Evolutionary conservation across 2,888 invertebrate species (phyloP).

Genomic region (Cremastobaeus sp.): DNA sequence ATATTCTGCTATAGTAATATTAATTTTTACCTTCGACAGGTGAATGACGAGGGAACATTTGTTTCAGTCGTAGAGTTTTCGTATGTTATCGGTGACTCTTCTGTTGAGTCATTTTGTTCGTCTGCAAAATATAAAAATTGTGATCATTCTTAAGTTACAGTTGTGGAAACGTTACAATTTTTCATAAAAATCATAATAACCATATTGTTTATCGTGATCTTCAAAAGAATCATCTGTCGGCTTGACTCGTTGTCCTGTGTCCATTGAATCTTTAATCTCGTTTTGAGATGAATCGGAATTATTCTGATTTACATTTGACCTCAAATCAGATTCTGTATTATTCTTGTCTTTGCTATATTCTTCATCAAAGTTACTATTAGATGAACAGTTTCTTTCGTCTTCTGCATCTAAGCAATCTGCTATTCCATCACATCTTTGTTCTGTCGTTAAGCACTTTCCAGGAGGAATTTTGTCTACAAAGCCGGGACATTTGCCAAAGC

Average conservation of each 20-base stretch:
- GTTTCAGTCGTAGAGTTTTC: neutral
- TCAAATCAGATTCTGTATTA: neutral
- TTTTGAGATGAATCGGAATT: too few species aligned
- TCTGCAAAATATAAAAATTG: too few species aligned
- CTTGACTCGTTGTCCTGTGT: too few species aligned
- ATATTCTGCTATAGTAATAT: neutral
- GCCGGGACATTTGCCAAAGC: slow-evolving; percentile 85
- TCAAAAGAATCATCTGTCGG: too few species aligned
- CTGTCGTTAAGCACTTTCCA: slow-evolving; percentile 82
- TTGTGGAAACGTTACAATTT: too few species aligned
- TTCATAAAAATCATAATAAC: too few species aligned
- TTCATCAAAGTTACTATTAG: neutral
- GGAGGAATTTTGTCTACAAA: slow-evolving; percentile 83
- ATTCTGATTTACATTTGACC: neutral
- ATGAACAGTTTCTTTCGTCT: slow-evolving; percentile 86
- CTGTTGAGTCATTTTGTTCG: neutral
- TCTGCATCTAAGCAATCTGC: slow-evolving; percentile 89
- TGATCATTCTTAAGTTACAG: too few species aligned
- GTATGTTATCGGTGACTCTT: neutral
- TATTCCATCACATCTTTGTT: slow-evolving; percentile 84
- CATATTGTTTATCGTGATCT: too few species aligned
- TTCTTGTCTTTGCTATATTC: neutral
- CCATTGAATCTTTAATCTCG: too few species aligned
- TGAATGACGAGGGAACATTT: neutral
- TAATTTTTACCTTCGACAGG: slow-evolving; percentile 8